Percentiles rank a stretch among this genome's conserved stretches.
phyloP scores from a whole-genome alignment of 2,888 invertebrate species.

The Neoitamus cyanurus region DNA sequence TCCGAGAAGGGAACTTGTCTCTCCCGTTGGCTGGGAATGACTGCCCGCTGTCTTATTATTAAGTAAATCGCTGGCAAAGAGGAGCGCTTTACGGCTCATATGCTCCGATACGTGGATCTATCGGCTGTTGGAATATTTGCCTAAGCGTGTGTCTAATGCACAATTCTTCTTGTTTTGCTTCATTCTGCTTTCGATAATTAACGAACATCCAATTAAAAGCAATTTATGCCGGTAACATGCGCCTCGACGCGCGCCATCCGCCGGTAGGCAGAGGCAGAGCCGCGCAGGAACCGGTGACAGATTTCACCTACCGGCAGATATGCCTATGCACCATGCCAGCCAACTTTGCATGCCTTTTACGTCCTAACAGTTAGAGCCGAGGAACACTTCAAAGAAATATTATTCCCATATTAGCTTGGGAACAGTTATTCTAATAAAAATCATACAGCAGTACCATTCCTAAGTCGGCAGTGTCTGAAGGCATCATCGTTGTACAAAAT shows the following conservation, averaged over 20 bases:
- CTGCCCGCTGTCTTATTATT: conserved; percentile 19
- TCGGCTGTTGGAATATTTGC: conserved; percentile 13
- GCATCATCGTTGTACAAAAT: neutral
- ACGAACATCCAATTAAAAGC: conserved; percentile 32
- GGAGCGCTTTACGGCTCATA: conserved; percentile 28
- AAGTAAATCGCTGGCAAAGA: conserved; percentile 34
- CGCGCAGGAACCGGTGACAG: neutral
- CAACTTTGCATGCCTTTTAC: neutral
- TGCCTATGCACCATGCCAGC: neutral
- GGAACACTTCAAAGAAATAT: neutral
- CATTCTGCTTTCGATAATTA: conserved; percentile 31
- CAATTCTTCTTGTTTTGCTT: conserved; percentile 22
- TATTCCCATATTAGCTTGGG: neutral
- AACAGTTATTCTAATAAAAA: neutral
- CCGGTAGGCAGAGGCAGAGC: neutral
- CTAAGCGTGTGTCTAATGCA: conserved; percentile 20
- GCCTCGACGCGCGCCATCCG: neutral
- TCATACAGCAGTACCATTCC: neutral
- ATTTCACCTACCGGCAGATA: neutral
- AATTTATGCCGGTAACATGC: conserved; percentile 18
- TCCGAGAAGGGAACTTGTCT: conserved; percentile 41
- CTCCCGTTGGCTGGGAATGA: conserved; percentile 43
- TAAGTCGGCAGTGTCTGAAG: neutral
- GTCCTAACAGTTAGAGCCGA: neutral
- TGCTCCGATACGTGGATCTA: conserved; percentile 22